These are phyloP conservation scores for Onychostruthus taczanowskii DNA, from an alignment of 2,113 vertebrate genomes.

Conservation along the genomic window DNA sequence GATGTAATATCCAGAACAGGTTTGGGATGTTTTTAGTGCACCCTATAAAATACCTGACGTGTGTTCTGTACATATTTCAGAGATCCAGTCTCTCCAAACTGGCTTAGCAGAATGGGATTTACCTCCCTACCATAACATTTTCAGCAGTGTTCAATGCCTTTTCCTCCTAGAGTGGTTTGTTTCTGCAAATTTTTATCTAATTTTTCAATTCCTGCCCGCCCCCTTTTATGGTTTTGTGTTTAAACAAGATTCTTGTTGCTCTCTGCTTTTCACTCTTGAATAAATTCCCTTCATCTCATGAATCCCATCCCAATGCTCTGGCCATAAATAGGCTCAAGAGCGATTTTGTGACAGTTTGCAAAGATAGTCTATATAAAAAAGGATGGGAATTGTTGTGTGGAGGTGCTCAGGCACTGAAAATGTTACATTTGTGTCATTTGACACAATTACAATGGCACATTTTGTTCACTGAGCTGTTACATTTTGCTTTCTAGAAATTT, in stretches of 20 bases:
- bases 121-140: fast-evolving
- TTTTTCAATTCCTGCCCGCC: fast-evolving
- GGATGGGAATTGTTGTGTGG: background rate
- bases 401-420: background rate
- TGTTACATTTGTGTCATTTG: background rate
- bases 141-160: background rate
- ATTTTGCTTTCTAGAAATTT: background rate
- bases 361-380: fast-evolving
- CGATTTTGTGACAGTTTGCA: background rate
- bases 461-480: background rate
- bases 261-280: background rate
- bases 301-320: background rate
- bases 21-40: background rate
- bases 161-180: background rate
- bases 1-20: background rate
- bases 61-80: background rate
- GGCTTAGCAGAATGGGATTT: background rate
- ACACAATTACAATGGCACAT: background rate
- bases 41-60: background rate
- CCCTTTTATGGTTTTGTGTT: fast-evolving
- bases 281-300: background rate
- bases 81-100: background rate
- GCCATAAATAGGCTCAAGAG: background rate
- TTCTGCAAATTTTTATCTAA: background rate
- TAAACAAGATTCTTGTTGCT: background rate